Base-by-base conservation (phyloP, 1,140 invertebrate genomes). In the Laupala kohalensis region DNA sequence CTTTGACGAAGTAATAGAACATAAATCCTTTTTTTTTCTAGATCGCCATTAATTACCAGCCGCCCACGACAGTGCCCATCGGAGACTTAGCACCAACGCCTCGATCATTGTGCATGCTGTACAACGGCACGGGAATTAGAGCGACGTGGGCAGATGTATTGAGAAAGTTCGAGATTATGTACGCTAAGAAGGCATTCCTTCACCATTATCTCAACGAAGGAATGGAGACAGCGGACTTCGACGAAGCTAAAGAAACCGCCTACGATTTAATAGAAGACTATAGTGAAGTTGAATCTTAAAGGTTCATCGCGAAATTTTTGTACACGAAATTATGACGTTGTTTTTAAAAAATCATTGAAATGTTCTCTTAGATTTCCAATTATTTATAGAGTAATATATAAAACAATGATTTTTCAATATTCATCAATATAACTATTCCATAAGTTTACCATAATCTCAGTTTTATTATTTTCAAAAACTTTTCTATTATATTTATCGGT, bases 71-170 rank as follows among this genome's bases (percentile, higher is more conserved):
- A 5, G 83, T 87, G 6, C 85, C 85, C 19, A 83, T 82, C 19
- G 84, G 85, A 25, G 86, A 94, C 81, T 80, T 94, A 75, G 92
- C 92, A 28, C 92, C 92, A 80, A 91, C 93, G 5, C 90, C 91
- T 78, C 84, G 91, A 73, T 92, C 92, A 6, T 90, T 94, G 6
- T 94, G 92, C 79, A 92, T 94, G 92, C 79, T 88, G 70, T 84
- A 83, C 73, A 86, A 87, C 78, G 87, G 84, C 6, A 87, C 86
- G 3, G 86, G 86, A 71, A 85, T 88, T 68, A 83, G 83, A 25
- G 85, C 88, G 71, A 84, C 86, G 3, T 87, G 86, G 86, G 82
- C 83, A 64, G 77, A 84, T 13, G 9, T 53, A 53, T 19, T 53
- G 1, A 19, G 9, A 53, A 53, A 53, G 37, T 53, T 53, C 19